Evolutionary conservation across 2,797 vertebrate genomes (phyloP).

Genomic region (Ptychobarbus kaznakovi): DNA sequence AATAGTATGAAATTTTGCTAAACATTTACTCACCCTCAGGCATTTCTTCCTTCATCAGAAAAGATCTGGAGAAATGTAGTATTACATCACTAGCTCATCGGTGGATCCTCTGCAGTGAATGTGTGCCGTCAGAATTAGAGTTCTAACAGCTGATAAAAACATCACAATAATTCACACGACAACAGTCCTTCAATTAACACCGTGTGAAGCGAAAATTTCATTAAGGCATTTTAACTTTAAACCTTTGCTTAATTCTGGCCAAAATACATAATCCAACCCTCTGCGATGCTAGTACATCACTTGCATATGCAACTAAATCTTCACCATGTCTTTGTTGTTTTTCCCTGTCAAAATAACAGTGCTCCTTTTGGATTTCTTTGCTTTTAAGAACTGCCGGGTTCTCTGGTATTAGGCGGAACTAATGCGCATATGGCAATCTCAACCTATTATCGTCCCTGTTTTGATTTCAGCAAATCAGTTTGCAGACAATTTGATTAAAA

Average conservation of each 20-base stretch:
- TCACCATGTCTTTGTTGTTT: too few species aligned
- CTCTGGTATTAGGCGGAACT: too few species aligned
- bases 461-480: too few species aligned
- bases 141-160: neutral
- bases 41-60: neutral
- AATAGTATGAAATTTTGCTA: neutral
- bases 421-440: too few species aligned
- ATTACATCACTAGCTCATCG: neutral
- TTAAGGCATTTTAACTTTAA: neutral
- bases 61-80: neutral
- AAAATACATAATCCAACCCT: neutral
- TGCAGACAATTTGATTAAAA: too few species aligned
- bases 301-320: too few species aligned
- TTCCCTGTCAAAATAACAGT: neutral
- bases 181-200: neutral
- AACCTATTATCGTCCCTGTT: too few species aligned
- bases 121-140: neutral
- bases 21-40: neutral
- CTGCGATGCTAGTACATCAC: too few species aligned
- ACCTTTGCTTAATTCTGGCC: neutral
- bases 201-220: neutral
- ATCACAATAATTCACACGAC: neutral
- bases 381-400: too few species aligned
- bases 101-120: neutral
- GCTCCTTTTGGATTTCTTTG: too few species aligned